Evolutionary conservation across 2,888 invertebrate species (phyloP), one percentile per base, ranked within the genome.

Genomic region (Meteorus colon): DNA sequence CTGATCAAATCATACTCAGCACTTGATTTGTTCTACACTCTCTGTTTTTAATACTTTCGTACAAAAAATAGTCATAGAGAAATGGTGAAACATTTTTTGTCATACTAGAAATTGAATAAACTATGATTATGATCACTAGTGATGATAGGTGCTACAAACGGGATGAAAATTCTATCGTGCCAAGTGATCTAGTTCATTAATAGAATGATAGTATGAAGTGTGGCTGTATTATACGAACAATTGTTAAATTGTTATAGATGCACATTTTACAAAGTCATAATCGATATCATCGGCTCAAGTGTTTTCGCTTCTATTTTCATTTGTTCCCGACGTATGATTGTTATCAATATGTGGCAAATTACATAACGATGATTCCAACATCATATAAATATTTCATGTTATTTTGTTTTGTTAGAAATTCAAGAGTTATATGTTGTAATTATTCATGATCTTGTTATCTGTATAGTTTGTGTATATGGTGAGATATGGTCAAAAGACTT

Each of bases 21-120:
- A 5, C 19, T 19, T 8, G 65, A 65, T 24, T 41, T 65, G 41
- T 65, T 65, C 19, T 37, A 41, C 19, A n/a, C n/a, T 37, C 19
- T 37, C 37, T 34, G 16, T n/a, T 65, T 65, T 65, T 65, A 41
- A n/a, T 37, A 65, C 65, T 65, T 65, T 65, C n/a, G n/a, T 41
- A 65, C 41, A n/a, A 65, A 19, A 65, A 65, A n/a, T 63, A 34
- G 12, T 63, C 8, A n/a, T 63, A 63, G 34, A 6, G 12, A 60
- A 24, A 60, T 24, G 24, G 59, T 27, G 29, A 27, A 16, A 63
- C 34, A 63, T 63, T 34, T 63, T 16, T 41, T 62, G n/a, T 65
- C 12, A n/a, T 65, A 6, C 5, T 2, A 41, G 16, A 24, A 65
- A 63, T 41, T 65, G 2, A n/a, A 65, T 31, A n/a, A 65, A 65